Conservation (phyloP, 1,140 invertebrate genomes). For the Zophobas morio region DNA sequence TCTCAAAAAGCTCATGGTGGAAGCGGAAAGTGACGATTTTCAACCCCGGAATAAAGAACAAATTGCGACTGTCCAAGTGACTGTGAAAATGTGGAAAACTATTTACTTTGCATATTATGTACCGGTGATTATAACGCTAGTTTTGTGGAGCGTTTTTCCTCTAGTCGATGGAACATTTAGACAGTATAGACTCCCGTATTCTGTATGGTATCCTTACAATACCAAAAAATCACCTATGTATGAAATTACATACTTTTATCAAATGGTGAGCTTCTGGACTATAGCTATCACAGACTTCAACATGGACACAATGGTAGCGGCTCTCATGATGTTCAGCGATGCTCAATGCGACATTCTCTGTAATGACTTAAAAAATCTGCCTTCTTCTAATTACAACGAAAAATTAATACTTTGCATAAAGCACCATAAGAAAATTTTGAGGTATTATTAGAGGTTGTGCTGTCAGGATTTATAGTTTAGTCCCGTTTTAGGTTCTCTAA, state of each 20-base stretch:
- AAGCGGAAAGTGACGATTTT: not conserved
- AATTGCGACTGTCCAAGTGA: not conserved
- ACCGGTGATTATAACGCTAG: not conserved
- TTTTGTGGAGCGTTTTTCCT: slow-evolving; percentile 1
- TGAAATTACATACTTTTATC: not conserved
- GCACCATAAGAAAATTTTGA: slow-evolving; percentile 4
- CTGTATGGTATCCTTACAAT: slow-evolving; percentile 1
- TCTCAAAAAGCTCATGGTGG: not conserved
- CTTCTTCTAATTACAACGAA: not conserved
- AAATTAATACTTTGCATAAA: not conserved
- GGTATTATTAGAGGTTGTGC: not conserved
- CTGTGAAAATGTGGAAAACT: slow-evolving; percentile 7
- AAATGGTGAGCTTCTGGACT: not conserved
- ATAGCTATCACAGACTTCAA: too few relatives aligned
- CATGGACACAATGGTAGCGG: not conserved
- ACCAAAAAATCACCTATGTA: not conserved
- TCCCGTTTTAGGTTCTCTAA: slow-evolving; percentile 1
- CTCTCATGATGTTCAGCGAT: slow-evolving; percentile 3
- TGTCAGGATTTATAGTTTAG: not conserved
- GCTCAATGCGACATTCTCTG: slow-evolving; percentile 7
- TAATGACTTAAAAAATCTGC: slow-evolving; percentile 9
- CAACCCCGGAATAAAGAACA: not conserved
- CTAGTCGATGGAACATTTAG: not conserved
- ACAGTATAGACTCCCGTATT: not conserved
- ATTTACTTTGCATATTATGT: not conserved